Percentiles rank a stretch among this genome's conserved stretches.
These are phyloP conservation scores for Eristalis pertinax DNA, from an alignment of 2,888 invertebrate genomes.

Conservation along the genomic window DNA sequence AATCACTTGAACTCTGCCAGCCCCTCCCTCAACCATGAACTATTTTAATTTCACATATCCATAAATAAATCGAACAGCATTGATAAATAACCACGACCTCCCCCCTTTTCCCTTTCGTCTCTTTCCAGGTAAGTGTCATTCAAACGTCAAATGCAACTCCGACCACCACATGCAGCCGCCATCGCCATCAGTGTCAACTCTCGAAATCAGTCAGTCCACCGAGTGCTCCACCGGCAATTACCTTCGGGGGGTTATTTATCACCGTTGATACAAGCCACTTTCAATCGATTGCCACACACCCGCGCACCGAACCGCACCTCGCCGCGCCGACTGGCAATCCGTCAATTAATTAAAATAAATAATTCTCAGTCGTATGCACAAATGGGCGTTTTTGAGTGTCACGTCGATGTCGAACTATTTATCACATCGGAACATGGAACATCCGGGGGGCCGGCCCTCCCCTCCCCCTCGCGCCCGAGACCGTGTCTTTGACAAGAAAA, in stretches of 20 bases:
- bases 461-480: background rate
- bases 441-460: background rate
- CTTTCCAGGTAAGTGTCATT: constrained; percentile 55
- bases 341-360: constrained; percentile 69
- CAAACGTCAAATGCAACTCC: background rate
- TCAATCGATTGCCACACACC: constrained; percentile 55
- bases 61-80: background rate
- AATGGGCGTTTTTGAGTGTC: constrained; percentile 67
- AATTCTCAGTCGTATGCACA: constrained; percentile 62
- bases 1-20: background rate
- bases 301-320: background rate
- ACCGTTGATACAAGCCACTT: constrained; percentile 34
- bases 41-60: background rate
- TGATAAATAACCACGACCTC: background rate
- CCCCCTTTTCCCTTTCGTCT: background rate
- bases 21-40: background rate
- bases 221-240: background rate
- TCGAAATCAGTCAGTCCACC: background rate
- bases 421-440: constrained; percentile 46
- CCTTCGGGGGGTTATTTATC: background rate
- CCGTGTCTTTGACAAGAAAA: background rate
- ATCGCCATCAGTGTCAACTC: background rate
- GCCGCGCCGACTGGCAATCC: constrained; percentile 29
- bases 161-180: background rate
- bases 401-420: constrained; percentile 56